Percentiles rank a stretch among this genome's conserved stretches.
phyloP scores from a whole-genome alignment of 2,797 vertebrate species.

The Gastrophryne carolinensis region DNA sequence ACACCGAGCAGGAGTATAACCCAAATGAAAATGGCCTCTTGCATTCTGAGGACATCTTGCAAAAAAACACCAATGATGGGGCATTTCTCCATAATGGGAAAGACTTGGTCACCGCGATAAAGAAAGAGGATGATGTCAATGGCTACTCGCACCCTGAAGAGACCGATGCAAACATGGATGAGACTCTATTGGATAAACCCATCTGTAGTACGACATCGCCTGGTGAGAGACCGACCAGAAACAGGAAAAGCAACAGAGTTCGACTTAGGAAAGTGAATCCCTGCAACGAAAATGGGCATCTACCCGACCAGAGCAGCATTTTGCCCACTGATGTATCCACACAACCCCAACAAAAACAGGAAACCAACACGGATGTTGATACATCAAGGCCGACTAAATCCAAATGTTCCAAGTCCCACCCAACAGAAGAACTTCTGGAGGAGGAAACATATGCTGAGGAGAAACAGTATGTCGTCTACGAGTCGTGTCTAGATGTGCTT shows the following conservation, averaged over 20 bases:
- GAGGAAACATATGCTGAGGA: neutral
- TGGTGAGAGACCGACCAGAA: neutral
- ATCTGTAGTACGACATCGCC: neutral
- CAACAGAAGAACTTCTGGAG: too few relatives aligned
- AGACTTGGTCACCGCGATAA: neutral
- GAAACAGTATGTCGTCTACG: neutral
- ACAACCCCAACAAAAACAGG: too few relatives aligned
- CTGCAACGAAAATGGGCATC: neutral
- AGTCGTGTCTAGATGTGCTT: neutral
- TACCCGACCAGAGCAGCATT: too few relatives aligned
- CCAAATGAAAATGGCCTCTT: neutral
- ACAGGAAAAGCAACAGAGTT: neutral
- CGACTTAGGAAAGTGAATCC: neutral
- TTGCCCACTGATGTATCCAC: too few relatives aligned
- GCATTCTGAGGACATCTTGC: neutral
- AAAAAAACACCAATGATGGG: neutral
- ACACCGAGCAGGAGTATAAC: neutral
- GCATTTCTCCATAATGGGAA: neutral
- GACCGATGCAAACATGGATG: too few relatives aligned
- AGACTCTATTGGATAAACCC: neutral
- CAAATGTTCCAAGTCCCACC: too few relatives aligned
- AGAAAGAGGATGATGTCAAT: neutral
- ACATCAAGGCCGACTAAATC: too few relatives aligned
- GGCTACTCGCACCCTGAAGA: too few relatives aligned
- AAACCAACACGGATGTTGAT: too few relatives aligned